Evolutionary conservation across 2,797 vertebrate genomes (phyloP), one percentile per base, ranked within the genome.

Genomic region (Remorina albescens): DNA sequence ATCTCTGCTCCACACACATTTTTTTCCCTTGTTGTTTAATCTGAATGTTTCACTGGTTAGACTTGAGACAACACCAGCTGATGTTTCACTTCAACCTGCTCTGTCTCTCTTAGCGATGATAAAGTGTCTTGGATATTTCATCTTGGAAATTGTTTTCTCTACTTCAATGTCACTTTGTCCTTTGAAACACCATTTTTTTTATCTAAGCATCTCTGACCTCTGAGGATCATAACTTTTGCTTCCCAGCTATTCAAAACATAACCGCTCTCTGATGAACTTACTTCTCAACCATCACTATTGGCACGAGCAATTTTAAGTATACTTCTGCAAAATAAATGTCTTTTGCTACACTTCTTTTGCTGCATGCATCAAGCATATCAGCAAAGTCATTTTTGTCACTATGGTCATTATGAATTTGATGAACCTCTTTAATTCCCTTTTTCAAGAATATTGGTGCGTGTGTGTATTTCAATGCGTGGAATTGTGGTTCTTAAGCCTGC

Each of bases 311-410:
- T 21, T 70, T 32, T 65, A 55, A 66, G 46, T 21, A 44, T 34
- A n/a, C 15, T 6, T 39, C 15, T 51, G 26, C 25, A 16, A 30
- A 8, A 34, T 30, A 42, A 73, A 28, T 23, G 16, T 56, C n/a
- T 76, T 74, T 72, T 54, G 23, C 46, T 70, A 47, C 15, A 6
- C 44, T 60, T 76, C 13, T 47, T 58, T 71, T 73, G 41, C 66
- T 76, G 89, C 90, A 91, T 87, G 85, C 65, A 9, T 82, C 41
- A 62, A 66, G 15, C 34, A 77, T 65, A 56, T 37, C 57, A 53
- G 25, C 54, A 51, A 37, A n/a, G n/a, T n/a, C 34, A 59, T 79
- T 60, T 78, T 1, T 72, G 11, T 44, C 18, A 44, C 18, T 7
- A 44, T 44, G 41, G 18, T 44, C 6, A 44, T 44, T 1, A 13